Evolutionary conservation across 2,888 invertebrate genomes (phyloP).

Genomic region (Zaprionus obscuricornis): DNA sequence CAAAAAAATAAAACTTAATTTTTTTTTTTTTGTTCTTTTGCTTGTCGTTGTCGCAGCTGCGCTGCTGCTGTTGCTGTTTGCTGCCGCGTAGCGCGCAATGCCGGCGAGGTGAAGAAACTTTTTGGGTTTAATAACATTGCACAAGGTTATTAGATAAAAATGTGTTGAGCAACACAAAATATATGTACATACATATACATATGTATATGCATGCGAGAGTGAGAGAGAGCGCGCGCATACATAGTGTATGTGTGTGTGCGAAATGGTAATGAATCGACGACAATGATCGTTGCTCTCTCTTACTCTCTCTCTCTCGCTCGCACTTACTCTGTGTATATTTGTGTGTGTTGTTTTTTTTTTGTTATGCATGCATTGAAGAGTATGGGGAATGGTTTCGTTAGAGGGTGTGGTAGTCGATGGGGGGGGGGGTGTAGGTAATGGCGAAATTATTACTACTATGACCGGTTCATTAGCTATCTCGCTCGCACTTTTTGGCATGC

Average conservation of each 20-base stretch:
- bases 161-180: slow-evolving; percentile 66
- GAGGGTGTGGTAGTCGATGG: too few relatives aligned
- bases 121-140: slow-evolving; percentile 83
- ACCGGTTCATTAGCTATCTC: slow-evolving; percentile 17
- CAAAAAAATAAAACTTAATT: slow-evolving; percentile 34
- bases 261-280: slow-evolving; percentile 22
- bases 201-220: too few relatives aligned
- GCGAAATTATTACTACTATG: too few relatives aligned
- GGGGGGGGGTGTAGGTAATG: too few relatives aligned
- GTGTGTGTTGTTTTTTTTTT: too few relatives aligned
- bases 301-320: background rate
- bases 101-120: slow-evolving; percentile 82
- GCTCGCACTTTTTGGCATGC: background rate
- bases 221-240: background rate
- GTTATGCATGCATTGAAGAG: too few relatives aligned
- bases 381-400: too few relatives aligned
- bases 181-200: slow-evolving; percentile 23
- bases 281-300: slow-evolving; percentile 45
- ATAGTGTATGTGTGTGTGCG: background rate
- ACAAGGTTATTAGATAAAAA: slow-evolving; percentile 83
- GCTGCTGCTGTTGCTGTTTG: slow-evolving; percentile 27
- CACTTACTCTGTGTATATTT: too few relatives aligned
- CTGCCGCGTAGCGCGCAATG: slow-evolving; percentile 44
- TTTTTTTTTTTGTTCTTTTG: background rate
- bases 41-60: slow-evolving; percentile 26